A percentile compares a stretch with the other conserved stretches of the same genome.
phyloP scores from a whole-genome alignment of 2,113 vertebrate genomes.

The Brachirus orientalis region DNA sequence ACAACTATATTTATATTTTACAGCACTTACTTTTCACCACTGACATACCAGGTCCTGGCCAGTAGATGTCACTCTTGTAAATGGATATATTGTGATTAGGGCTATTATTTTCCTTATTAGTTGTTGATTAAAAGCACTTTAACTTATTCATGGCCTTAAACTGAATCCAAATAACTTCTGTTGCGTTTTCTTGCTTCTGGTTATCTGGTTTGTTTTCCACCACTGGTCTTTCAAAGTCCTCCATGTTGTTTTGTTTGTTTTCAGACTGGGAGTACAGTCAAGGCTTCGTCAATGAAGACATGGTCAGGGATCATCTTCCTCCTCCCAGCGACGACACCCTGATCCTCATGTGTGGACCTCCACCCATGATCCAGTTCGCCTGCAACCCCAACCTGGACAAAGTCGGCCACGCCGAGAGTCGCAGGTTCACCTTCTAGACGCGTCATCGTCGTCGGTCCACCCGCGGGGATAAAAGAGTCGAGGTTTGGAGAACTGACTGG shows the following conservation, averaged over 20 bases:
- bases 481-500: not conserved
- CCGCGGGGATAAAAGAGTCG: too few relatives aligned
- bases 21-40: too few relatives aligned
- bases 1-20: too few relatives aligned
- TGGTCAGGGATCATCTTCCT: conserved; percentile 89
- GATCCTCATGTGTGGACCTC: conserved; percentile 95
- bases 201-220: too few relatives aligned
- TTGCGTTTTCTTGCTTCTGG: too few relatives aligned
- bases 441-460: too few relatives aligned
- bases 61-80: conserved; percentile 14
- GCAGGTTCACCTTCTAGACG: conserved; percentile 87
- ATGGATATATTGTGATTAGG: not conserved
- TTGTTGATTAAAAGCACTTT: too few relatives aligned
- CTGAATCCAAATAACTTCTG: too few relatives aligned
- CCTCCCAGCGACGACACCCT: conserved; percentile 85
- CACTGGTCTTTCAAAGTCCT: too few relatives aligned
- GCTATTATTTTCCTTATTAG: too few relatives aligned
- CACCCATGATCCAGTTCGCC: conserved; percentile 97
- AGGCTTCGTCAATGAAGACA: conserved; percentile 93
- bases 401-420: conserved; percentile 83
- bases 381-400: conserved; percentile 95
- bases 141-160: too few relatives aligned
- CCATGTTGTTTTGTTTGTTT: too few relatives aligned
- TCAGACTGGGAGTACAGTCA: conserved; percentile 94
- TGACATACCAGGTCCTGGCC: not conserved